Evolutionary conservation across 2,113 vertebrate genomes (phyloP).

Genomic region (Bubo blakistoni): DNA sequence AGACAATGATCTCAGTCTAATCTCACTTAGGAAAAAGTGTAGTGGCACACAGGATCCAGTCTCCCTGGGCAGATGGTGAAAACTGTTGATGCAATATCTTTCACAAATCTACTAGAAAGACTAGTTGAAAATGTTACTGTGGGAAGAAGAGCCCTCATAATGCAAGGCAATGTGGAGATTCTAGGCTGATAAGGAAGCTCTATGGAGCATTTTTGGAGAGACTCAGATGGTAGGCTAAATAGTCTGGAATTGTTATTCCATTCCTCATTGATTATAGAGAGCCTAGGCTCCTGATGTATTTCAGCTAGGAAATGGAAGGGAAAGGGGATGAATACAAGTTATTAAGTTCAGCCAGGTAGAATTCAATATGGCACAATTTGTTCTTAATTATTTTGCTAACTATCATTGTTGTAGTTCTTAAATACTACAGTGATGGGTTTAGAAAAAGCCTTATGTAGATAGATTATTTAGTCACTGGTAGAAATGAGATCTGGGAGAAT

Average conservation of each 20-base stretch:
- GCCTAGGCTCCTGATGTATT: neutral
- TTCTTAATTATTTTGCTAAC: neutral
- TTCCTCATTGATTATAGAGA: neutral
- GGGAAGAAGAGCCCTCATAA: neutral
- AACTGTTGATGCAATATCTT: neutral
- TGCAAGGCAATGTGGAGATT: neutral
- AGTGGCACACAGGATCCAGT: neutral
- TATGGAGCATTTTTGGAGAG: neutral
- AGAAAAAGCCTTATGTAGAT: neutral
- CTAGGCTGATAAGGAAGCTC: neutral
- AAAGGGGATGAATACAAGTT: neutral
- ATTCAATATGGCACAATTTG: neutral
- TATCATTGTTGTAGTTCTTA: neutral
- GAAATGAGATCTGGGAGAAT: neutral
- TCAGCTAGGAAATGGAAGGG: neutral
- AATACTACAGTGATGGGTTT: neutral
- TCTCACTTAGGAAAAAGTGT: neutral
- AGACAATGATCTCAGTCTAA: neutral
- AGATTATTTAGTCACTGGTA: neutral
- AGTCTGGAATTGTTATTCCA: neutral
- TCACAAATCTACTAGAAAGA: neutral
- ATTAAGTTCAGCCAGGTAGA: neutral
- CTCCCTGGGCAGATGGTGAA: neutral
- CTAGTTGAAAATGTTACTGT: neutral
- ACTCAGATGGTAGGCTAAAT: neutral